Evolutionary conservation across 2,113 vertebrate genomes (phyloP).

Genomic region (Tretioscincus oriximinensis): DNA sequence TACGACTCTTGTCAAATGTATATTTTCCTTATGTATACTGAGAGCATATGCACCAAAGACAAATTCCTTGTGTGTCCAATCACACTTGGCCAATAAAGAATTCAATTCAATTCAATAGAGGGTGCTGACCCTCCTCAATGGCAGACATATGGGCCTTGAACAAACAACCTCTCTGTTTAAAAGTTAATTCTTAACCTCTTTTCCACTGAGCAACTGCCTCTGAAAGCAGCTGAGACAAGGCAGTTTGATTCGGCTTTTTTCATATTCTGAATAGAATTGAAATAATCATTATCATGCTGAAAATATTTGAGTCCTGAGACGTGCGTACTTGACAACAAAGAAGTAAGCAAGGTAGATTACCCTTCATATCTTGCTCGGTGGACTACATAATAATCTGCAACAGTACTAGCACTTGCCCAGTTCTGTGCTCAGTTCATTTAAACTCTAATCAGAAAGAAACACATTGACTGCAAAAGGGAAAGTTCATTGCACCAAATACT

Average conservation of each 20-base stretch:
- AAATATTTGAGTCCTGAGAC: background rate
- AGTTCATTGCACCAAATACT: background rate
- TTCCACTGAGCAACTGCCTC: too few relatives aligned
- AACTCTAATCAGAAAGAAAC: conserved; percentile 7
- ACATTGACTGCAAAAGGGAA: background rate
- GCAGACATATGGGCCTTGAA: too few relatives aligned
- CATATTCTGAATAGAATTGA: background rate
- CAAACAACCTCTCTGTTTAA: too few relatives aligned
- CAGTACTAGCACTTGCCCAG: background rate
- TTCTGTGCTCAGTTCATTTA: rapidly evolving
- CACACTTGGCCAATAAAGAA: too few relatives aligned
- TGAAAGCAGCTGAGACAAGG: too few relatives aligned
- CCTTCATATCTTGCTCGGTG: background rate
- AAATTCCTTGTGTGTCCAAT: too few relatives aligned
- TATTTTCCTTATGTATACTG: too few relatives aligned
- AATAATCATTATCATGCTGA: background rate
- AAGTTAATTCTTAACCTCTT: background rate
- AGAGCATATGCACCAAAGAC: too few relatives aligned
- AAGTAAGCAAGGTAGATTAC: background rate
- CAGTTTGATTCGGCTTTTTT: background rate
- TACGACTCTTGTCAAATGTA: too few relatives aligned
- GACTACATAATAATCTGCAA: background rate
- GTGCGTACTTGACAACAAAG: background rate
- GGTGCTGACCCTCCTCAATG: too few relatives aligned
- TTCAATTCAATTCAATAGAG: too few relatives aligned